Conservation (phyloP, 2,113 vertebrate species). For the Oxyura jamaicensis region DNA sequence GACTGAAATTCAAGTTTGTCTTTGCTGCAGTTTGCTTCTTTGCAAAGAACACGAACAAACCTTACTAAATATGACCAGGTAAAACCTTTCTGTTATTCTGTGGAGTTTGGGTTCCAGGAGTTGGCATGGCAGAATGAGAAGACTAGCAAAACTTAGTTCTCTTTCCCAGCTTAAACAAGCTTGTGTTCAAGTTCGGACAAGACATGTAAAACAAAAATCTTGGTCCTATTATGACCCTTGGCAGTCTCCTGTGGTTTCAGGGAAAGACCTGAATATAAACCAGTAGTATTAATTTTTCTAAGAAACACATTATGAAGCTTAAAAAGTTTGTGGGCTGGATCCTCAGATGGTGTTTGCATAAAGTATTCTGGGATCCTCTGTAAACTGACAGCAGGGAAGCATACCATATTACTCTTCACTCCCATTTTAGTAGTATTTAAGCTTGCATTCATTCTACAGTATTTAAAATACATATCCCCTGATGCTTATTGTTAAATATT, state of each 20-base stretch:
- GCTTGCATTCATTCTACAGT: neutral
- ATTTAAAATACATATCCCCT: neutral
- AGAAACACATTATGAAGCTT: neutral
- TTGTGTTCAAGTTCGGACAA: neutral
- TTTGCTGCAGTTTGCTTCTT: neutral
- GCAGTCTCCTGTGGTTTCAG: neutral
- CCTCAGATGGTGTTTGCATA: neutral
- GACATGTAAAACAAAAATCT: neutral
- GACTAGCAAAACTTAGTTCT: neutral
- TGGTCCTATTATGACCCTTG: neutral
- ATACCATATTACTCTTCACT: neutral
- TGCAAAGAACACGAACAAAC: neutral
- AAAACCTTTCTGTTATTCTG: neutral
- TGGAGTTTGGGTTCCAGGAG: neutral
- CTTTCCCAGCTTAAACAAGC: neutral
- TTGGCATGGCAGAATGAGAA: neutral
- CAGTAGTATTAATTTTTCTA: neutral
- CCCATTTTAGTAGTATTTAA: neutral
- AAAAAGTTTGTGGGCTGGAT: neutral
- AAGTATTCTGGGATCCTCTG: neutral
- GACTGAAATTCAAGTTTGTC: neutral
- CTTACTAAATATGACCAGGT: neutral
- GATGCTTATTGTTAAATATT: slow-evolving; percentile 27
- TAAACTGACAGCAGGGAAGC: neutral
- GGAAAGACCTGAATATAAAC: neutral